phyloP scores from a whole-genome alignment of 1,140 invertebrate genomes.

The Galleria mellonella region DNA sequence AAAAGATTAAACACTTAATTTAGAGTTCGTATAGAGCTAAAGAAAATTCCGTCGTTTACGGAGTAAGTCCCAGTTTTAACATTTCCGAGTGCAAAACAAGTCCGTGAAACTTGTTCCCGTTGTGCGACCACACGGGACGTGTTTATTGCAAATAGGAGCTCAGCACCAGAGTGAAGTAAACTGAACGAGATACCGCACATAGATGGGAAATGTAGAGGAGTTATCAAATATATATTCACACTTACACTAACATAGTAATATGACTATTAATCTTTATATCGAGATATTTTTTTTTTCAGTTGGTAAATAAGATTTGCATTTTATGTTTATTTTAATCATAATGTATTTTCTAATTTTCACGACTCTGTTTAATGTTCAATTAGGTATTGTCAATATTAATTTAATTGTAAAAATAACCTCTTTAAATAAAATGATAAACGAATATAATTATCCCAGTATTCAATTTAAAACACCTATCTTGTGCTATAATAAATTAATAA shows the following conservation, averaged over 20 bases:
- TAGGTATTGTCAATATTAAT: too few species aligned
- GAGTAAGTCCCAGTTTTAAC: conserved; percentile 38
- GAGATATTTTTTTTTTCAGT: neutral
- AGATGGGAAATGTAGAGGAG: neutral
- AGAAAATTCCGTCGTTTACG: conserved; percentile 24
- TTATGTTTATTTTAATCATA: neutral
- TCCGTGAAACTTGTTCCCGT: conserved; percentile 32
- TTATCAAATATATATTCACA: too few species aligned
- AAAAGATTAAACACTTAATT: conserved; percentile 28
- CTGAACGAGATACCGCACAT: neutral
- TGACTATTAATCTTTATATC: neutral
- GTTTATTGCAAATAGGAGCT: conserved; percentile 45
- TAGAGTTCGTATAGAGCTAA: conserved; percentile 20
- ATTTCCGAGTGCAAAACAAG: conserved; percentile 38
- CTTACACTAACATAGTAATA: too few species aligned
- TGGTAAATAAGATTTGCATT: neutral
- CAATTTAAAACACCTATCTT: too few species aligned
- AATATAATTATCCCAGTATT: too few species aligned
- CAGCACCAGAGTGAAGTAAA: conserved; percentile 5
- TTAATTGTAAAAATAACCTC: too few species aligned
- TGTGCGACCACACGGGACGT: conserved; percentile 31
- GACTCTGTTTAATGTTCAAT: too few species aligned
- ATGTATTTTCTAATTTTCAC: too few species aligned
- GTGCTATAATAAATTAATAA: too few species aligned
- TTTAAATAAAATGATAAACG: too few species aligned